These are phyloP conservation scores for Hydriomena furcata DNA, from an alignment of 2,888 invertebrate genomes.

Conservation along the genomic window DNA sequence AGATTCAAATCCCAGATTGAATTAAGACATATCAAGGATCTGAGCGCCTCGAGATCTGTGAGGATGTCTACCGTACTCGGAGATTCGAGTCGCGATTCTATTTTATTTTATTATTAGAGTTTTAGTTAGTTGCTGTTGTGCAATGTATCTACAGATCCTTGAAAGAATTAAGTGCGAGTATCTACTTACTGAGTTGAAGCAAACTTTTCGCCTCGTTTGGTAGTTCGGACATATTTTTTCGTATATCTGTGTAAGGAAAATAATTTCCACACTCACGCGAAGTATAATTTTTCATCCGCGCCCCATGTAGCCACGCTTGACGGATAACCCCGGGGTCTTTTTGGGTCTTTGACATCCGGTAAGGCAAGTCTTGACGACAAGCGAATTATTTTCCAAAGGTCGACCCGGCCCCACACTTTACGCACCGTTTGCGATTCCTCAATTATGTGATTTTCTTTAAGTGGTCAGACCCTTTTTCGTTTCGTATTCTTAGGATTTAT, in stretches of 20 bases:
- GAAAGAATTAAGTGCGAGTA: too few species aligned
- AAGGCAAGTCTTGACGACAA: conserved; percentile 44
- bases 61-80: too few species aligned
- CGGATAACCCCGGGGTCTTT: conserved; percentile 53
- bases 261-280: conserved; percentile 14
- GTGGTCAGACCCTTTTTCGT: conserved; percentile 72
- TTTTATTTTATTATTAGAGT: too few species aligned
- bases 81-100: too few species aligned
- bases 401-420: conserved; percentile 60
- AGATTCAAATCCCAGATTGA: too few species aligned
- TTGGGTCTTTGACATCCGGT: conserved; percentile 62
- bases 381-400: conserved; percentile 61
- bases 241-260: conserved; percentile 6
- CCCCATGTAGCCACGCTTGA: conserved; percentile 60
- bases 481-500: conserved; percentile 55
- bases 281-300: conserved; percentile 59
- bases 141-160: too few species aligned
- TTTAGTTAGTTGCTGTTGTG: too few species aligned
- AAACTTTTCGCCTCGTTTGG: too few species aligned
- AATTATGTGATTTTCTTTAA: conserved; percentile 82
- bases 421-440: conserved; percentile 81
- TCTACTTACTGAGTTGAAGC: too few species aligned
- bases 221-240: background rate
- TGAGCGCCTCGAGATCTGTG: too few species aligned
- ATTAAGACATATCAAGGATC: too few species aligned